These are phyloP conservation scores for Odocoileus virginianus DNA, from an alignment of 2,113 vertebrate species.

Conservation along the genomic window DNA sequence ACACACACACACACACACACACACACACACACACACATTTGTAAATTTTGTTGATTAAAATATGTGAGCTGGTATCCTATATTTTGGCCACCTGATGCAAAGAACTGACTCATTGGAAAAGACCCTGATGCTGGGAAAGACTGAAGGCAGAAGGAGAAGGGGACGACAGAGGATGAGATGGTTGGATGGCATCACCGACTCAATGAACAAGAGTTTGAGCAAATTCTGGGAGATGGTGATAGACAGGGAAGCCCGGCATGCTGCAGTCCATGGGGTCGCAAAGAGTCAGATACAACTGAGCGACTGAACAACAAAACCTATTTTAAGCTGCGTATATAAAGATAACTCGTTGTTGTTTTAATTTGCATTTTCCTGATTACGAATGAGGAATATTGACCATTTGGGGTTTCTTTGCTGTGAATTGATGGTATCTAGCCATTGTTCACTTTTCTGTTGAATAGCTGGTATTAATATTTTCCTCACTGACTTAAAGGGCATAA, in stretches of 20 bases:
- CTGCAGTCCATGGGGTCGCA: neutral
- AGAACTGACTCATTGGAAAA: neutral
- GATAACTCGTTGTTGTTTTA: neutral
- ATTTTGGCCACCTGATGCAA: neutral
- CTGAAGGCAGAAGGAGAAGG: neutral
- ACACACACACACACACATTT: neutral
- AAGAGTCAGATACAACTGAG: neutral
- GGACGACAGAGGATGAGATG: neutral
- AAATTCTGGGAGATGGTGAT: neutral
- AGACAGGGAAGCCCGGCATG: neutral
- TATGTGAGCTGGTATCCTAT: neutral
- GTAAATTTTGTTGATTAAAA: neutral
- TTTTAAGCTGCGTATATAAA: neutral
- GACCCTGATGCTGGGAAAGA: neutral
- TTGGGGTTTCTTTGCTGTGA: neutral
- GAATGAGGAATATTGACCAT: neutral
- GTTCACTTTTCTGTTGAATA: neutral
- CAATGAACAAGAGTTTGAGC: neutral
- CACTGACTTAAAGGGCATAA: neutral
- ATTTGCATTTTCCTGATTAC: neutral
- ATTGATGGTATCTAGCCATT: neutral
- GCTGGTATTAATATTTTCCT: neutral
- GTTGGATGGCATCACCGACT: neutral
- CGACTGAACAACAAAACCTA: neutral
- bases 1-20: neutral